Base-by-base conservation (phyloP, 1,140 invertebrate genomes). In the Penaeus indicus region DNA sequence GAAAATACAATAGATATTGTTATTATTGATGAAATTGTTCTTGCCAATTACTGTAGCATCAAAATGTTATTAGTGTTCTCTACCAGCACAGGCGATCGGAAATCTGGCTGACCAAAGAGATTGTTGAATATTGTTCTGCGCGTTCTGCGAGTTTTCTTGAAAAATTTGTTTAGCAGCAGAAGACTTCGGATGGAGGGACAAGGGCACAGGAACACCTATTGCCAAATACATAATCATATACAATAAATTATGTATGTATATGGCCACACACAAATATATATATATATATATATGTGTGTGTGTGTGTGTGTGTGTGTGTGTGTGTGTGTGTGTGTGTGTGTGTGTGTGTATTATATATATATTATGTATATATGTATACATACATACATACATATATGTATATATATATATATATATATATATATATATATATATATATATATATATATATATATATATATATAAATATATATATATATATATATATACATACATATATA, bases 381-480 rank as follows among this genome's bases (percentile, higher is more conserved):
- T 72, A 72, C 22, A n/a, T 72, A 72, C n/a, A n/a, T 72, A 72
- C n/a, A 72, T 72, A 72, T 72, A 72, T 72, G 32, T 72, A 72
- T 72, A n/a, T 72, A 72, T 72, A 25, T 25, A n/a, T 72, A 72
- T 72, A 25, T 25, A 72, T 72, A 69, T 69, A 69, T 69, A 69
- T 69, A 69, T 69, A 69, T 69, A 69, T 69, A 69, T 69, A 69
- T 69, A 19, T 69, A 22, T 22, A 69, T 69, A 69, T 69, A 22
- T 22, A 69, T 69, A 19, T 69, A 22, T 69, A 69, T 69, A 69
- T 69, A 22, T 69, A 69, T 69, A 42, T 8, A 42, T 42, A 42
- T 8, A 42, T 42, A 4, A 0, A 42, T 42, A 42, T 4, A 42
- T 42, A 8, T 4, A 42, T 42, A 42, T 4, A 4, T 42, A 42